Base-by-base conservation (phyloP, 2,888 invertebrate genomes). In the Trisateles emortualis region DNA sequence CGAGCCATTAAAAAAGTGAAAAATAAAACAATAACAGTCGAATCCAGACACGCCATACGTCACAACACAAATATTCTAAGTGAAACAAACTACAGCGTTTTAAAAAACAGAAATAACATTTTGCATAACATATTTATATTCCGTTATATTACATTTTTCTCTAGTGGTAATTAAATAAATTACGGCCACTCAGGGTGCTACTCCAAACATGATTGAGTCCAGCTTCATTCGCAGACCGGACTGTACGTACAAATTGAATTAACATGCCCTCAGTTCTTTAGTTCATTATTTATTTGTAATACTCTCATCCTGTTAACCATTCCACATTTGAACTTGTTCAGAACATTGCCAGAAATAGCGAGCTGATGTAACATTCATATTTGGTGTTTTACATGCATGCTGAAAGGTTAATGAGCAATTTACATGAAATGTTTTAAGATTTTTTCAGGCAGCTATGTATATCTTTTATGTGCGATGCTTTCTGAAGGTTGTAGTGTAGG, bases 141-240 rank as follows among this genome's bases (percentile, higher is more conserved):
- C 43, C 52, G 22, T 30, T 35, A 38, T 48, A 38, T 48, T 47
- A 44, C 55, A 59, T 52, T 59, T 54, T 49, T 39, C 41, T 43
- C 43, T 49, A 57, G 49, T 44, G 54, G 54, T 71, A 68, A 74
- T 74, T 61, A 59, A 67, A 71, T 74, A 56, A 65, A 65, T 58
- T 54, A 51, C 45, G 26, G 47, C 66, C 68, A 64, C 67, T 69
- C 56, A 43, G 48, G 9, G 46, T 40, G 38, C 53, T 63, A 58
- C 53, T 56, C 35, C 50, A 52, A 68, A 64, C 55, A 55, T 52
- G 68, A 62, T 59, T 57, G 57, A 69, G 52, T 52, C 48, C 29
- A 30, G 11, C 36, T 52, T 49, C 41, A 44, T 51, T 56, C 54
- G 17, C 44, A 52, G 46, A 51, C 30, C 49, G 52, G 51, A 56